Evolutionary conservation across 2,888 invertebrate genomes (phyloP).

Genomic region (Icerya purchasi): DNA sequence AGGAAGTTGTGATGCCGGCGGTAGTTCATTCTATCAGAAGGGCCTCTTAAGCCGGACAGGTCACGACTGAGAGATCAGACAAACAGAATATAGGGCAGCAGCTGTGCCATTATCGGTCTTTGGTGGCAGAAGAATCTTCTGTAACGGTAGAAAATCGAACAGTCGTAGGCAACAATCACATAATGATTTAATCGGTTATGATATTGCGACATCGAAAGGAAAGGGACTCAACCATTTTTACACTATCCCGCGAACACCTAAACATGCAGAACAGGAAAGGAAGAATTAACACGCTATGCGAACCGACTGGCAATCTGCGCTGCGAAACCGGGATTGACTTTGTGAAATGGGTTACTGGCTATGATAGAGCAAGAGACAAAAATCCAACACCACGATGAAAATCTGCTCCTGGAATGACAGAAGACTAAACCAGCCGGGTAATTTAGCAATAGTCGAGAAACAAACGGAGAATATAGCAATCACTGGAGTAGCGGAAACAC

Average conservation of each 20-base stretch:
- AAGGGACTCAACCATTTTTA: background rate
- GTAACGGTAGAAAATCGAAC: background rate
- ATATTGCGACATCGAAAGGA: background rate
- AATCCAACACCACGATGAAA: too few relatives aligned
- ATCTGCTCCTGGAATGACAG: background rate
- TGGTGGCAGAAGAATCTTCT: background rate
- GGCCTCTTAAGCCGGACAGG: too few relatives aligned
- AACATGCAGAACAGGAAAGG: background rate
- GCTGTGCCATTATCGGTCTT: background rate
- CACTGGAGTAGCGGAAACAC: background rate
- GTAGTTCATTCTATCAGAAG: too few relatives aligned
- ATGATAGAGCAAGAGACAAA: background rate
- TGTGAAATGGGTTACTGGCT: background rate
- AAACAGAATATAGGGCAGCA: background rate
- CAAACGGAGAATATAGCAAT: background rate
- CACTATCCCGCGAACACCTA: background rate
- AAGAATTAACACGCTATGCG: background rate
- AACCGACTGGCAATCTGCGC: background rate
- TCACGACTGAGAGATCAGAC: too few relatives aligned
- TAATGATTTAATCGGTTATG: background rate
- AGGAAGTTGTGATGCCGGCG: too few relatives aligned
- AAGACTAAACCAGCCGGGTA: background rate
- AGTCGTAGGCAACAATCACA: background rate
- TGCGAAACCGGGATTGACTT: background rate
- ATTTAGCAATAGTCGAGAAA: background rate